phyloP scores from a whole-genome alignment of 2,888 invertebrate genomes.

The Biston betularia region DNA sequence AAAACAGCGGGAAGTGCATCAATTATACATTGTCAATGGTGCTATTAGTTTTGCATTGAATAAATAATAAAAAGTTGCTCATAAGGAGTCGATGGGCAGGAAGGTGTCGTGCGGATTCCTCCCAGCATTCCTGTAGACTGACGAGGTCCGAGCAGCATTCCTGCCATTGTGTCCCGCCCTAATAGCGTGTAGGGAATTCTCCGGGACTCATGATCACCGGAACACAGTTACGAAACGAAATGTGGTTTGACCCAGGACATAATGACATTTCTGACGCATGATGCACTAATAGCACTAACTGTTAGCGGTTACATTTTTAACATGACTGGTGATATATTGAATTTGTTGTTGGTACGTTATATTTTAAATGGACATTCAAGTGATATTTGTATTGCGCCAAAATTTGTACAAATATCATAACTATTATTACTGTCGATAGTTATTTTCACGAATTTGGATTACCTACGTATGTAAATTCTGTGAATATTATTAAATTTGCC shows the following conservation, averaged over 20 bases:
- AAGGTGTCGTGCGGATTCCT: slow-evolving; percentile 65
- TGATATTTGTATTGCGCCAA: not conserved
- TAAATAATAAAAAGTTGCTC: slow-evolving; percentile 24
- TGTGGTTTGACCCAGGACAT: slow-evolving; percentile 45
- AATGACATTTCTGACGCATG: slow-evolving; percentile 49
- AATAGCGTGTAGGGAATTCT: slow-evolving; percentile 66
- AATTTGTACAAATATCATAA: not conserved
- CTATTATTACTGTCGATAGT: not conserved
- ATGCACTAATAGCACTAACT: slow-evolving; percentile 47
- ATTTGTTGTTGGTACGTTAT: not conserved
- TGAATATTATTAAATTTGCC: slow-evolving; percentile 1
- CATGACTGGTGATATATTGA: not conserved
- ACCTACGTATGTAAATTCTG: not conserved
- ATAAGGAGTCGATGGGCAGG: slow-evolving; percentile 46
- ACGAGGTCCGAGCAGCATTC: slow-evolving; percentile 61
- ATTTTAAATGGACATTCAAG: not conserved
- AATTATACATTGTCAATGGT: slow-evolving; percentile 30
- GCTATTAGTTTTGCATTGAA: slow-evolving; percentile 38
- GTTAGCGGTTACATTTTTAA: slow-evolving; percentile 5
- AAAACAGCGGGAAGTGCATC: slow-evolving; percentile 44
- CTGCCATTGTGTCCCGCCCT: slow-evolving; percentile 66
- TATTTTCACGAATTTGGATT: not conserved
- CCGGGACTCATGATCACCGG: slow-evolving; percentile 61
- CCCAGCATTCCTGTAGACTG: slow-evolving; percentile 69
- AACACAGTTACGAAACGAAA: slow-evolving; percentile 56